Base-by-base conservation (phyloP, 37 sponge, comb jelly and placozoan genomes). In the Tethya wilhelma region DNA sequence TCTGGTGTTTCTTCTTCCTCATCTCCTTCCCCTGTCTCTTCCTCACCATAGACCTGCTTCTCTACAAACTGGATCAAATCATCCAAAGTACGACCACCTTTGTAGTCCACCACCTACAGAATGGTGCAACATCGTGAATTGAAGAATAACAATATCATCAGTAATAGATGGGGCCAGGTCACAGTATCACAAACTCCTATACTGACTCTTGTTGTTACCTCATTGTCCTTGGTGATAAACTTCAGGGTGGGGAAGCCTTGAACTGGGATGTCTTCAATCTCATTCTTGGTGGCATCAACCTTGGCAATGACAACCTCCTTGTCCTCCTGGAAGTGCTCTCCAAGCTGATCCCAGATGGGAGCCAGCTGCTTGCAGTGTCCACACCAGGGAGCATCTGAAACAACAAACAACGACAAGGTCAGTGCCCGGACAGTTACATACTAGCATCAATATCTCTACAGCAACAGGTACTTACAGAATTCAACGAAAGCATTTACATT, bases 361-460 rank as follows among this genome's bases (percentile, higher is more conserved):
- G 97, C 92, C 36, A 98, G 84, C 69, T 94, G 92, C 71, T 98
- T 98, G 84, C 99, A 98, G 71, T 98, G 99, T 19, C 99, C 99
- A 84, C 99, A 98, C 99, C 99, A 98, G 46, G 99, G 99, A 33
- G 99, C 99, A 87, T 98, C 96, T 95, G 53, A n/a, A 69, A 19
- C 42, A 40, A 11, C 23, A 32, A 56, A 28, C 12, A 33, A 11
- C 4, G 9, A 11, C 23, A 36, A n/a, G 22, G 14, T 49, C 9
- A 49, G 14, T 28, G 14, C 28, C 17, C 12, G 2, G 4, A 58
- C 23, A 4, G 14, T 9, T 4, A 28, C 59, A 58, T 58, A 28
- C 17, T 28, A 4, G 5, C 59, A 28, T 4, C 26, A 9, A n/a
- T 9, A 4, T 28, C 2, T 12, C 12, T 42, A 71, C 29, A 44